Percentiles rank a stretch among this genome's conserved stretches.
Conservation (phyloP, 2,113 vertebrate genomes). For the Jacana jacana region DNA sequence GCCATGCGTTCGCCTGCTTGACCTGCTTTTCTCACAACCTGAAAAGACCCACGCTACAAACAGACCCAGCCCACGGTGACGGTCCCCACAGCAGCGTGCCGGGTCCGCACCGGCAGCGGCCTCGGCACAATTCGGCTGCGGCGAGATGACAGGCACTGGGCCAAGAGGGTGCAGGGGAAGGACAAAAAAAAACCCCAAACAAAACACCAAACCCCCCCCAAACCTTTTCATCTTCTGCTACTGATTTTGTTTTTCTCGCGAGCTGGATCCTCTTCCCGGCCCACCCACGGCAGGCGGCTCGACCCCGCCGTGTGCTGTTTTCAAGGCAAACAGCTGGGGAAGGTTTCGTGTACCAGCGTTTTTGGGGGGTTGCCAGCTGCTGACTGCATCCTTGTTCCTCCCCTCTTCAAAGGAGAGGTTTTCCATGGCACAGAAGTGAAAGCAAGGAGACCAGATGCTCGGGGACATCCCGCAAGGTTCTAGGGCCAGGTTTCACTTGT, state of each 20-base stretch:
- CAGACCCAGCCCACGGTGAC: not conserved
- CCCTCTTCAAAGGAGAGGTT: not conserved
- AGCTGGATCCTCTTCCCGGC: not conserved
- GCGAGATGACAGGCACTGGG: fast-evolving
- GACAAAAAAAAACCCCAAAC: too few relatives aligned
- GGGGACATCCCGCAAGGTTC: not conserved
- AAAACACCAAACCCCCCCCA: too few relatives aligned
- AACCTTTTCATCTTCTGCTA: not conserved
- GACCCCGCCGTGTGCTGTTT: not conserved
- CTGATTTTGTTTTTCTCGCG: not conserved
- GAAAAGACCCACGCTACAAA: not conserved
- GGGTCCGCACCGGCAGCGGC: fast-evolving
- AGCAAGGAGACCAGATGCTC: not conserved
- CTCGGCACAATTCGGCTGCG: fast-evolving
- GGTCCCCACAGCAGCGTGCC: not conserved
- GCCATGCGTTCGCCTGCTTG: not conserved
- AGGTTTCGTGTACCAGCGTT: not conserved
- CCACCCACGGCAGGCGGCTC: not conserved
- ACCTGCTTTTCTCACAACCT: constrained; percentile 21
- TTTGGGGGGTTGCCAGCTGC: not conserved
- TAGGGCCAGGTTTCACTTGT: not conserved
- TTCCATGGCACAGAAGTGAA: not conserved
- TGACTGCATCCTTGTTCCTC: not conserved
- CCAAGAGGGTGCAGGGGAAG: not conserved
- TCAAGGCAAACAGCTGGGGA: not conserved